Evolutionary conservation across 2,888 invertebrate species (phyloP).

Genomic region (Carcina quercana): DNA sequence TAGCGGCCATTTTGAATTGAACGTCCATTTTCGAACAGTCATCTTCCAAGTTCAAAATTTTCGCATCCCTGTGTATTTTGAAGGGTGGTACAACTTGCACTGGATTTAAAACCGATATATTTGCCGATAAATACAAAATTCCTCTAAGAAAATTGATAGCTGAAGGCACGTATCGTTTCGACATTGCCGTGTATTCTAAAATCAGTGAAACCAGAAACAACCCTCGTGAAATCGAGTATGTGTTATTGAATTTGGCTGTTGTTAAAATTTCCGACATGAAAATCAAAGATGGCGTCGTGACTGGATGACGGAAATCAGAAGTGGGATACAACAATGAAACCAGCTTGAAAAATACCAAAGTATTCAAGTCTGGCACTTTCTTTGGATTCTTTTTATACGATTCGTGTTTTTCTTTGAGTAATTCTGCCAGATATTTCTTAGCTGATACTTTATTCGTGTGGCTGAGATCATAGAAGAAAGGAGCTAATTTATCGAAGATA

Average conservation of each 20-base stretch:
- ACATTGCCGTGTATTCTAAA: constrained; percentile 85
- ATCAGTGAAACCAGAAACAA: constrained; percentile 83
- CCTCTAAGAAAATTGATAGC: constrained; percentile 87
- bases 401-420: constrained; percentile 82
- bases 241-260: constrained; percentile 75
- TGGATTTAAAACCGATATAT: constrained; percentile 74
- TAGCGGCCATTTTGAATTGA: constrained; percentile 60
- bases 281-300: constrained; percentile 88
- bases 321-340: constrained; percentile 88
- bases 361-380: constrained; percentile 78
- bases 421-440: constrained; percentile 78
- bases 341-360: constrained; percentile 87
- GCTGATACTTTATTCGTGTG: constrained; percentile 81
- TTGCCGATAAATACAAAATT: constrained; percentile 80
- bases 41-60: constrained; percentile 74
- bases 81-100: constrained; percentile 82
- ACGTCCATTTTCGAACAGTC: constrained; percentile 53
- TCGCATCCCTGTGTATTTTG: constrained; percentile 66
- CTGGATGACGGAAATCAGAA: constrained; percentile 91
- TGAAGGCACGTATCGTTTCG: constrained; percentile 88
- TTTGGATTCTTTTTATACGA: constrained; percentile 75
- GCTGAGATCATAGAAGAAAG: constrained; percentile 79
- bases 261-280: constrained; percentile 89
- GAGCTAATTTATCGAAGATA: constrained; percentile 72
- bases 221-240: constrained; percentile 83